phyloP scores from a whole-genome alignment of 2,113 vertebrate species.

The Gymnorhina tibicen region DNA sequence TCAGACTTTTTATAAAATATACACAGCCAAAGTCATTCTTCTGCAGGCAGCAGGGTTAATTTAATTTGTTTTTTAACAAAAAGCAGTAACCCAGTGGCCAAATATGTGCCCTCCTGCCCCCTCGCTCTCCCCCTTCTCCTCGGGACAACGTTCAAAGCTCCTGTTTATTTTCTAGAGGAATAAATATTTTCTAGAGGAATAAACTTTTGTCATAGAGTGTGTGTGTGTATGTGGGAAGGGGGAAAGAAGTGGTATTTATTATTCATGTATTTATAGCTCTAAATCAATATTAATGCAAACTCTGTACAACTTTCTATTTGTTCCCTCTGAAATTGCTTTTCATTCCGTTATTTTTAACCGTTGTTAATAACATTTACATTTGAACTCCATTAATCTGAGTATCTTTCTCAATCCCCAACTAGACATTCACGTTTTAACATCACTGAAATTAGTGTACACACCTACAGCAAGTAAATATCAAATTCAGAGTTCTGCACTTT shows the following conservation, averaged over 20 bases:
- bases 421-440: neutral
- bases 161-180: neutral
- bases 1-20: neutral
- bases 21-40: neutral
- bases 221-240: accelerated
- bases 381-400: conserved; percentile 20
- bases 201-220: neutral
- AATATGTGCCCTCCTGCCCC: accelerated
- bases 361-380: neutral
- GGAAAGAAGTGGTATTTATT: neutral
- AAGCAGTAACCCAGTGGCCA: neutral
- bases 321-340: neutral
- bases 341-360: neutral
- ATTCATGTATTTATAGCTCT: neutral
- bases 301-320: neutral
- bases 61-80: too few species aligned
- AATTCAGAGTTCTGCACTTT: conserved; percentile 26
- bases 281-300: neutral
- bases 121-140: neutral
- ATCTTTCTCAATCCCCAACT: neutral
- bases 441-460: neutral
- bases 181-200: neutral
- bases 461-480: neutral
- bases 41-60: neutral
- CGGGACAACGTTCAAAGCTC: neutral